A percentile compares a stretch with the other conserved stretches of the same genome.
These are phyloP conservation scores for Festucalex cinctus DNA, from an alignment of 2,113 vertebrate species.

Conservation along the genomic window DNA sequence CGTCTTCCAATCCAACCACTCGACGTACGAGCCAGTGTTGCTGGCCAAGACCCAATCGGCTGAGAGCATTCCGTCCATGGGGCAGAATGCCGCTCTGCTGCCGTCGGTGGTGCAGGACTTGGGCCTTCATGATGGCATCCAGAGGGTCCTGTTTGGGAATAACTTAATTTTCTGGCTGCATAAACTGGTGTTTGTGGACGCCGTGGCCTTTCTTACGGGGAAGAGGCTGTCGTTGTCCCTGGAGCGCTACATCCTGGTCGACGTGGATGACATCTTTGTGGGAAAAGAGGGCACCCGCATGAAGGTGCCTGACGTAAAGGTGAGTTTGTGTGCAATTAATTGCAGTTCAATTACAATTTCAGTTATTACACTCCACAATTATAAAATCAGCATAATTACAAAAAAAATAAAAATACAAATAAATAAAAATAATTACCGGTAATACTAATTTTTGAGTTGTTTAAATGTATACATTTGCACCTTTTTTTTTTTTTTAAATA, in stretches of 20 bases:
- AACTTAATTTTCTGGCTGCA: slow-evolving; percentile 97
- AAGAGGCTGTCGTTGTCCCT: slow-evolving; percentile 89
- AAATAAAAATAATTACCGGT: too few relatives aligned
- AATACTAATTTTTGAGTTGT: too few relatives aligned
- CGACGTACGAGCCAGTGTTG: slow-evolving; percentile 90
- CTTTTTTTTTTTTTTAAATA: too few relatives aligned
- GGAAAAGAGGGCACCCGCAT: slow-evolving; percentile 97
- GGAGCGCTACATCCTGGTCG: slow-evolving; percentile 92
- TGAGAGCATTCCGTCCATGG: slow-evolving; percentile 84
- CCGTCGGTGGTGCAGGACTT: slow-evolving; percentile 95
- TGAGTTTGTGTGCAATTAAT: slow-evolving; percentile 53
- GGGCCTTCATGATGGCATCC: slow-evolving; percentile 93
- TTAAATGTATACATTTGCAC: too few relatives aligned
- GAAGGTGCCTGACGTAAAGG: slow-evolving; percentile 96
- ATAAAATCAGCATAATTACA: too few relatives aligned
- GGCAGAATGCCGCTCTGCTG: slow-evolving; percentile 81
- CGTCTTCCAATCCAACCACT: slow-evolving; percentile 96
- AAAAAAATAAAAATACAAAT: too few relatives aligned
- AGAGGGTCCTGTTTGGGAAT: slow-evolving; percentile 94
- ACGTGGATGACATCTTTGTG: slow-evolving; percentile 97
- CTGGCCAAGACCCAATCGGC: slow-evolving; percentile 92
- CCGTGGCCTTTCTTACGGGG: slow-evolving; percentile 90
- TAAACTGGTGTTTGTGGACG: slow-evolving; percentile 92
- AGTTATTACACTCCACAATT: too few relatives aligned
- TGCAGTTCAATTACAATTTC: too few relatives aligned